These are phyloP conservation scores for Leucophora obtusa DNA, from an alignment of 2,888 invertebrate genomes.

Conservation along the genomic window DNA sequence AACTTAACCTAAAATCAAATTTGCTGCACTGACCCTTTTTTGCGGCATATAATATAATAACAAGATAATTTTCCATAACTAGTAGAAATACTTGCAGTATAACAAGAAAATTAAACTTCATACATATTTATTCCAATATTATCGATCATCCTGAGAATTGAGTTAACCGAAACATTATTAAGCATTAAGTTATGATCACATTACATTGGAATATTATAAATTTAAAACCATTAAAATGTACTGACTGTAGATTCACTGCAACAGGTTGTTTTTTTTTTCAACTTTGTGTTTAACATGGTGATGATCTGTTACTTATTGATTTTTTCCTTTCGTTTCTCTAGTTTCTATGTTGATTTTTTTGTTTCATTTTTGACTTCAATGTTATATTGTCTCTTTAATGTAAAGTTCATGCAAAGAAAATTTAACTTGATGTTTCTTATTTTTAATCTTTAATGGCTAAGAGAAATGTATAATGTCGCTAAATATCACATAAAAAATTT, in stretches of 20 bases:
- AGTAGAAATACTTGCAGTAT: slow-evolving; percentile 7
- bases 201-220: slow-evolving; percentile 55
- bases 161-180: slow-evolving; percentile 22
- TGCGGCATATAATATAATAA: slow-evolving; percentile 50
- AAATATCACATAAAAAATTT: slow-evolving; percentile 55
- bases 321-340: slow-evolving; percentile 33
- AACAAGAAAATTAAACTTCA: neutral
- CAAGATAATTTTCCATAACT: slow-evolving; percentile 58
- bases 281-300: slow-evolving; percentile 57
- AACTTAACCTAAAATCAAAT: slow-evolving; percentile 60
- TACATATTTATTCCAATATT: slow-evolving; percentile 19
- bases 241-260: slow-evolving; percentile 18
- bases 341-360: slow-evolving; percentile 8
- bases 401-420: slow-evolving; percentile 61
- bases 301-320: slow-evolving; percentile 65
- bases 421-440: slow-evolving; percentile 37
- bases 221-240: slow-evolving; percentile 50
- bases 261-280: slow-evolving; percentile 54
- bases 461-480: slow-evolving; percentile 59
- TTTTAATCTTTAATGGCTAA: slow-evolving; percentile 39
- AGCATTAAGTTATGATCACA: slow-evolving; percentile 53
- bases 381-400: slow-evolving; percentile 44
- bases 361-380: neutral
- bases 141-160: slow-evolving; percentile 42
- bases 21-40: slow-evolving; percentile 61